Evolutionary conservation across 2,113 vertebrate genomes (phyloP).

Genomic region (Notiomystis cincta): DNA sequence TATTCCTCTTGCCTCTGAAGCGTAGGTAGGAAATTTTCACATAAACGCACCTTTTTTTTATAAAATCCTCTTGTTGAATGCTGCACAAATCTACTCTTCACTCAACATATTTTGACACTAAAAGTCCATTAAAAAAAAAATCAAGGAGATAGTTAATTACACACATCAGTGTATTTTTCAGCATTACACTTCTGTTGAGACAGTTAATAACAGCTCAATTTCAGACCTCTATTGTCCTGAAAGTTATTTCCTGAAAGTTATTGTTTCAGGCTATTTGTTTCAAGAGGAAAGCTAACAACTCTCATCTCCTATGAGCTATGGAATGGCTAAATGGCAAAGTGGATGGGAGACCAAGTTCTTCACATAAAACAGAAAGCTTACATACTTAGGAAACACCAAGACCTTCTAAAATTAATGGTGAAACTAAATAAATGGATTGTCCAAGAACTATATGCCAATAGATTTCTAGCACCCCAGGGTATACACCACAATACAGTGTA

Average conservation of each 20-base stretch:
- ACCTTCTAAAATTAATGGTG: background rate
- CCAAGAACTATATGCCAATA: background rate
- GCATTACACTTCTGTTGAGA: background rate
- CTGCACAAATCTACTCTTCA: background rate
- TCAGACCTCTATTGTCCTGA: background rate
- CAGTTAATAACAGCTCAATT: background rate
- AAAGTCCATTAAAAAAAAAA: background rate
- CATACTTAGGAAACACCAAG: background rate
- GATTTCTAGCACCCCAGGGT: background rate
- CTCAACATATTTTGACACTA: background rate
- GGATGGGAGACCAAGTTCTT: background rate
- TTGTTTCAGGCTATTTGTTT: background rate
- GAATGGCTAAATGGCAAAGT: background rate
- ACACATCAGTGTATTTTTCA: background rate
- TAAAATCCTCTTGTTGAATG: background rate
- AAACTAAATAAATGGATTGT: background rate
- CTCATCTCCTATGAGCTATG: background rate
- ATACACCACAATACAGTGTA: background rate
- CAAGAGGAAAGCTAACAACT: background rate
- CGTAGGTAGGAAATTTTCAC: background rate
- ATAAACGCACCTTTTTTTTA: background rate
- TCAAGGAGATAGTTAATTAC: background rate
- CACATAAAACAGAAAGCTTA: background rate
- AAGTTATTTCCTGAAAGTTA: background rate
- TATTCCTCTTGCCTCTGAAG: background rate